Evolutionary conservation across 2,888 invertebrate genomes (phyloP).

Genomic region (Drosophila suboccidentalis): DNA sequence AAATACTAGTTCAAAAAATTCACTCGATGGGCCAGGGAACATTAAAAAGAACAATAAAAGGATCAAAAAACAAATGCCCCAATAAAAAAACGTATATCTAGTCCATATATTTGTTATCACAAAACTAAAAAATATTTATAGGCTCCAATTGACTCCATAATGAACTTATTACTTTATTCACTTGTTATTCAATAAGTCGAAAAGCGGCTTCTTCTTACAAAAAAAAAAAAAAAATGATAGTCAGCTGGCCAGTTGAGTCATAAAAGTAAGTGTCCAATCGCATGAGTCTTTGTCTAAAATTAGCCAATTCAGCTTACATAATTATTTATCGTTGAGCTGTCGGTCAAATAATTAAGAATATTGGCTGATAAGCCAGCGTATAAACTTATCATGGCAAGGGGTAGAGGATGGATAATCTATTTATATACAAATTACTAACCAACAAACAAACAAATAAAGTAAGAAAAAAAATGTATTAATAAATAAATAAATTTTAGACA

Average conservation of each 20-base stretch:
- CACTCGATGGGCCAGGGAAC: no score
- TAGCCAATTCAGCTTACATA: conserved; percentile 13
- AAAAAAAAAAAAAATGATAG: conserved; percentile 8
- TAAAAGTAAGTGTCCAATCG: conserved; percentile 17
- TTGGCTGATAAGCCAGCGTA: conserved; percentile 26
- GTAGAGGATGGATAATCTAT: background rate
- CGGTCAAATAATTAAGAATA: background rate
- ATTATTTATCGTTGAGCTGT: conserved; percentile 1
- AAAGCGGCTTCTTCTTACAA: conserved; percentile 4
- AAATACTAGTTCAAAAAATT: background rate
- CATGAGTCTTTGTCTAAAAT: conserved; percentile 28
- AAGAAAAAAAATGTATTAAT: background rate
- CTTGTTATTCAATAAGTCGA: conserved; percentile 13
- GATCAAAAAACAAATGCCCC: background rate
- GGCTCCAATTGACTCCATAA: conserved; percentile 6
- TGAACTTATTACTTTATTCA: conserved; percentile 37
- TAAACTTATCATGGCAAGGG: background rate
- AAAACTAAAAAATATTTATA: conserved; percentile 45
- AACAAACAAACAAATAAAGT: background rate
- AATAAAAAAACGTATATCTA: background rate
- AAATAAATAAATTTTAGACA: no score
- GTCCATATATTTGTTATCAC: conserved; percentile 31
- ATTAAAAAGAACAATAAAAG: background rate
- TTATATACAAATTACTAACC: background rate
- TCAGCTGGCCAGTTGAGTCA: conserved; percentile 16